Evolutionary conservation across 2,888 invertebrate genomes (phyloP), one percentile per base, ranked within the genome.

Genomic region (Eupithecia centaureata): DNA sequence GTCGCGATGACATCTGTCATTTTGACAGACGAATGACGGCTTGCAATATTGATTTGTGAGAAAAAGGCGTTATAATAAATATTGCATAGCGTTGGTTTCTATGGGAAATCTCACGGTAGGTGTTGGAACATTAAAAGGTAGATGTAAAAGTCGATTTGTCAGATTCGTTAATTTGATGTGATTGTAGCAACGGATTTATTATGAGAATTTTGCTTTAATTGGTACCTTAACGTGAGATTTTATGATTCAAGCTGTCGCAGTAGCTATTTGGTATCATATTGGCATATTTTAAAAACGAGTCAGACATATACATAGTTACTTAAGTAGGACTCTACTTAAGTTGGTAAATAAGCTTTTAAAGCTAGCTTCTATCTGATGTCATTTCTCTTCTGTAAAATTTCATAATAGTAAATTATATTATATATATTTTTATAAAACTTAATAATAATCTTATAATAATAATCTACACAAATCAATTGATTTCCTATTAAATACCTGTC

Each of bases 1-100:
- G 67, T 47, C 8, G 60, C 71, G 77, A 65, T 82, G 84, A 80
- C 84, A 82, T 79, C 78, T 83, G 84, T 85, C 84, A 84, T 67
- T 70, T 65, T 82, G 79, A 76, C 73, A 77, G 38, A 62, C 25
- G n/a, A 72, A 73, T 73, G 65, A 65, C 61, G 63, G 62, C 63
- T 61, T 58, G 71, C 56, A 73, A 68, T 75, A 30, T 32, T 57
- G 18, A 57, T 57, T 57, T 57, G 22, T 32, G 32, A n/a, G 57
- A 12, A 30, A 56, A 30, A 57, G n/a, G 10, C 33, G 35, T 57
- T 10, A 18, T 28, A 56, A 8, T n/a, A 30, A 3, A 47, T 47
- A 47, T 47, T 47, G 42, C 18, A 42, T 18, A n/a, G 30, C 54
- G 2, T 56, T 18, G 27, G 28, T 30, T 30, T 56, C 54, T 56